phyloP scores from a whole-genome alignment of 2,888 invertebrate genomes.

The Lumbricus terrestris region DNA sequence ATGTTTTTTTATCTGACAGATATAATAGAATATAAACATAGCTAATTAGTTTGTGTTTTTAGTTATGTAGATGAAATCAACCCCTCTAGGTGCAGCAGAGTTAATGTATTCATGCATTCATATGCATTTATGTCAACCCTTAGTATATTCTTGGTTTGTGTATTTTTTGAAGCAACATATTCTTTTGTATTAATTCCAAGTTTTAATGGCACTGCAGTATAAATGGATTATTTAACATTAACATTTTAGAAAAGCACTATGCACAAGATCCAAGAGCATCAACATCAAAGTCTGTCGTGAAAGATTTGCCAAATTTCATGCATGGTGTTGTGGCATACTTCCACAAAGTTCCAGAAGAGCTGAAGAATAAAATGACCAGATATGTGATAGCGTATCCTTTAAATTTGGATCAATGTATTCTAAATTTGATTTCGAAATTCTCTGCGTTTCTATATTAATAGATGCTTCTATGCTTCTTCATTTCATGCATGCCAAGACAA shows the following conservation, averaged over 20 bases:
- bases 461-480: too few species aligned
- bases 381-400: conserved; percentile 56
- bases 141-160: background rate
- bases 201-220: background rate
- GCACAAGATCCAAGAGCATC: background rate
- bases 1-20: too few species aligned
- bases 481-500: too few species aligned
- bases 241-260: background rate
- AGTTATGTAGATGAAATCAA: too few species aligned
- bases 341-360: conserved; percentile 42
- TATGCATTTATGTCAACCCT: background rate
- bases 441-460: too few species aligned
- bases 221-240: background rate
- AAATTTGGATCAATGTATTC: background rate
- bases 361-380: conserved; percentile 45
- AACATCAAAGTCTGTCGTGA: conserved; percentile 11
- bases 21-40: too few species aligned
- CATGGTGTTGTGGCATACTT: conserved; percentile 44
- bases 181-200: background rate
- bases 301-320: conserved; percentile 44
- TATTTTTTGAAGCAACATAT: background rate
- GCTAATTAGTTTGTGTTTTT: too few species aligned
- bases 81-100: too few species aligned
- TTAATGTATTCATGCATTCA: too few species aligned
- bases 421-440: background rate